phyloP scores from a whole-genome alignment of 2,113 vertebrate genomes.

The Nesoenas mayeri region DNA sequence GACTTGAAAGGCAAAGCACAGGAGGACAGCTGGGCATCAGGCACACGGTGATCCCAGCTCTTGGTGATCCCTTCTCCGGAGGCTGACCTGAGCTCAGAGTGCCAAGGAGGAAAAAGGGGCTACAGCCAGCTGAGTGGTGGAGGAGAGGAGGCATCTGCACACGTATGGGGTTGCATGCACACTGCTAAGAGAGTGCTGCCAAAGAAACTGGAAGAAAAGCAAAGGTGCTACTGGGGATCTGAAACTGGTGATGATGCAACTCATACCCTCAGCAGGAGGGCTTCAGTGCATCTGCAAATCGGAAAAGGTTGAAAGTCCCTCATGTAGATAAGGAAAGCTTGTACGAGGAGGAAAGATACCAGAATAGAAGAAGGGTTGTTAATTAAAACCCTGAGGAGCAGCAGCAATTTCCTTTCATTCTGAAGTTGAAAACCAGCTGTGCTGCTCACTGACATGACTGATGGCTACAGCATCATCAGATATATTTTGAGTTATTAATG shows the following conservation, averaged over 20 bases:
- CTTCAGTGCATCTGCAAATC: not conserved
- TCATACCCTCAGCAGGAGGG: not conserved
- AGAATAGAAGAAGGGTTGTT: not conserved
- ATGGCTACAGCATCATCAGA: not conserved
- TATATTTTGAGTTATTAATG: not conserved
- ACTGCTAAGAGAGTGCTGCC: not conserved
- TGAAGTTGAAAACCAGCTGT: slow-evolving; percentile 27
- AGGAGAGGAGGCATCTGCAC: not conserved
- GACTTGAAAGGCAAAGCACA: not conserved
- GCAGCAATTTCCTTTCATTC: slow-evolving; percentile 49
- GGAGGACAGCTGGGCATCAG: not conserved
- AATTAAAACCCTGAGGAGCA: slow-evolving; percentile 35
- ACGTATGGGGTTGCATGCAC: accelerated
- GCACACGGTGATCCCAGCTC: not conserved
- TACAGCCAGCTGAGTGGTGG: not conserved
- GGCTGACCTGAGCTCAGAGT: not conserved
- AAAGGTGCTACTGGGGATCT: not conserved
- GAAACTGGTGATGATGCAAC: not conserved
- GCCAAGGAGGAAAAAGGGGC: not conserved
- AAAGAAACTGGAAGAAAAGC: not conserved
- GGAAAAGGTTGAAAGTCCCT: not conserved
- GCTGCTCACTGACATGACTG: not conserved
- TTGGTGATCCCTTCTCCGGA: not conserved
- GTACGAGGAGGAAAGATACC: not conserved
- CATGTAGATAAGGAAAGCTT: not conserved